Percentiles rank a stretch among this genome's conserved stretches.
Evolutionary conservation across 1,140 invertebrate species (phyloP).

Genomic region (Cydia splendana): DNA sequence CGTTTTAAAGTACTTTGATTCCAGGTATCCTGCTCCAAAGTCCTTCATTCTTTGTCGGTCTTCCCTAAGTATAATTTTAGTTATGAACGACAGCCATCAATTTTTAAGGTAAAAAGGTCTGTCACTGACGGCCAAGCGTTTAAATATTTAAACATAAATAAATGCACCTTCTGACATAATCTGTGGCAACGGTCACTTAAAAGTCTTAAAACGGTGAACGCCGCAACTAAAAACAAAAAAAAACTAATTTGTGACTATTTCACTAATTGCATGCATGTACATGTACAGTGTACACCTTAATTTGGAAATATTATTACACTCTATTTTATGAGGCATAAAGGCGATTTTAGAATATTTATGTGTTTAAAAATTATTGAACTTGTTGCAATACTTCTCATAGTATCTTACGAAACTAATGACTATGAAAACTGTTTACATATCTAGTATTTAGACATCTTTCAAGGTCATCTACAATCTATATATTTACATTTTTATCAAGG

Average conservation of each 20-base stretch:
- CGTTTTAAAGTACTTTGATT: too few relatives aligned
- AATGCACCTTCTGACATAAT: neutral
- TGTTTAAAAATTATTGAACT: too few relatives aligned
- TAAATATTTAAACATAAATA: too few relatives aligned
- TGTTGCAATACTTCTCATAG: neutral
- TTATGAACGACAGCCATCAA: too few relatives aligned
- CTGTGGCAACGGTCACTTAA: neutral
- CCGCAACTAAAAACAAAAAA: neutral
- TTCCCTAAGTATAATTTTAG: too few relatives aligned
- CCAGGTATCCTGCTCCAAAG: too few relatives aligned
- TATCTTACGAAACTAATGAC: neutral
- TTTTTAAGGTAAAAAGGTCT: too few relatives aligned
- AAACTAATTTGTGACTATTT: neutral
- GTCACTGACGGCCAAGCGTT: too few relatives aligned
- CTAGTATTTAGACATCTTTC: neutral
- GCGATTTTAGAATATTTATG: neutral
- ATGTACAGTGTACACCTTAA: neutral
- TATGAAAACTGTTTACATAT: neutral
- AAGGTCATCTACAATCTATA: neutral
- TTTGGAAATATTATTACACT: neutral
- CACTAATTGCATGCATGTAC: neutral
- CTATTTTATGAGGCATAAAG: neutral
- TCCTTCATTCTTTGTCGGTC: too few relatives aligned
- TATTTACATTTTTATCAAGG: neutral
- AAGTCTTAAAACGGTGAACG: neutral